These are phyloP conservation scores for Tringa solitaria DNA, from an alignment of 2,113 vertebrate species.

Conservation along the genomic window DNA sequence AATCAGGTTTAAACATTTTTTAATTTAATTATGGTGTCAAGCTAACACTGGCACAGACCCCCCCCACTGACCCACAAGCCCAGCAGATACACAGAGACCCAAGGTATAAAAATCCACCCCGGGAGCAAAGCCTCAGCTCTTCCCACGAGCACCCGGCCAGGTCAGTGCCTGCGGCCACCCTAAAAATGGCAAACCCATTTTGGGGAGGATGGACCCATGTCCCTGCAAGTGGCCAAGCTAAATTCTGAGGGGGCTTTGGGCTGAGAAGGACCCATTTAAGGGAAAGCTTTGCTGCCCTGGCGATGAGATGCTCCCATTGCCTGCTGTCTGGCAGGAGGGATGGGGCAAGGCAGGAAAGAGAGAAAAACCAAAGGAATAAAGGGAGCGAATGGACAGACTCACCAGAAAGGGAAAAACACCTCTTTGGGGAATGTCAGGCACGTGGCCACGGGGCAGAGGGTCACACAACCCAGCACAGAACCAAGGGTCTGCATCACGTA, in stretches of 20 bases:
- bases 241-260: fast-evolving
- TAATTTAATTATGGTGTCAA: fast-evolving
- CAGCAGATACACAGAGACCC: fast-evolving
- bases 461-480: neutral
- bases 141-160: fast-evolving
- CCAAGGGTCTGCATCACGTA: neutral
- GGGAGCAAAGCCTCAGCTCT: fast-evolving
- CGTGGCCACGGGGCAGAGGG: fast-evolving
- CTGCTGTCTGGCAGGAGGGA: neutral
- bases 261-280: neutral
- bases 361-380: neutral
- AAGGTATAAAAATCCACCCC: fast-evolving
- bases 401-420: neutral
- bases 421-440: neutral
- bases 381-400: no score
- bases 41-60: fast-evolving
- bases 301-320: fast-evolving
- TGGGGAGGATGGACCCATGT: neutral
- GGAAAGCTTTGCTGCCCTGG: neutral
- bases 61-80: fast-evolving
- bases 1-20: neutral
- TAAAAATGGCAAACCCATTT: fast-evolving
- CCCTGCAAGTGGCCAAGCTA: fast-evolving
- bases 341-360: neutral
- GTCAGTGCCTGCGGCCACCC: fast-evolving